phyloP scores from a whole-genome alignment of 2,797 vertebrate genomes.

The Antrozous pallidus region DNA sequence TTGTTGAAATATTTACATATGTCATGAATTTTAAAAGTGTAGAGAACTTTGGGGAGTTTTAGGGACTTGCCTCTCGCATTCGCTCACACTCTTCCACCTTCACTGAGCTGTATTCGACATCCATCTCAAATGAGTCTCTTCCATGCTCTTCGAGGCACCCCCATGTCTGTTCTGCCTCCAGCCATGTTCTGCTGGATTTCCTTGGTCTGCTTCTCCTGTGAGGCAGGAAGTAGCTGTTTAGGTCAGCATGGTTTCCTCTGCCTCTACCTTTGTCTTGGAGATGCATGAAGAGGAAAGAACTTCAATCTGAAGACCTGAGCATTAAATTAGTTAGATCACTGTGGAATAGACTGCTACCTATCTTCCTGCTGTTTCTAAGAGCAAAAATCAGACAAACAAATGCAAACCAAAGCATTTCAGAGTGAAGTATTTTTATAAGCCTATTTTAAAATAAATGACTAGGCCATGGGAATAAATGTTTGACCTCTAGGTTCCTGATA shows the following conservation, averaged over 20 bases:
- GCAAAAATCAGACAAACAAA: constrained; percentile 23
- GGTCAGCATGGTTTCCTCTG: neutral
- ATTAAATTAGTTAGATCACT: neutral
- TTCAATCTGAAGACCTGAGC: neutral
- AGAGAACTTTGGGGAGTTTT: neutral
- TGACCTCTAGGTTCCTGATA: constrained; percentile 43
- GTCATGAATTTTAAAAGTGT: neutral
- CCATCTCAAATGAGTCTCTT: neutral
- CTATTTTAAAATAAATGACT: neutral
- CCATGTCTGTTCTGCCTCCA: neutral
- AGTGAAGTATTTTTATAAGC: constrained; percentile 44
- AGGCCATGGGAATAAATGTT: neutral
- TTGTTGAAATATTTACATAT: neutral
- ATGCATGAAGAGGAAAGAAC: neutral
- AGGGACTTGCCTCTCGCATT: neutral
- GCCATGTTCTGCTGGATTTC: neutral
- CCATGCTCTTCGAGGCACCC: neutral
- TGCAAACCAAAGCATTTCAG: constrained; percentile 33
- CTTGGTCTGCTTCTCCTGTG: neutral
- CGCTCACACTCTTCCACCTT: neutral
- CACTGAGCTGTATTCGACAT: neutral
- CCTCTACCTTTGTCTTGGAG: neutral
- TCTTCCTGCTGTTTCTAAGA: constrained; percentile 16
- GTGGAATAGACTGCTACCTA: neutral
- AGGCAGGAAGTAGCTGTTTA: neutral